A percentile compares a stretch with the other conserved stretches of the same genome.
phyloP scores from a whole-genome alignment of 1,140 invertebrate genomes.

The Archivesica marissinica region DNA sequence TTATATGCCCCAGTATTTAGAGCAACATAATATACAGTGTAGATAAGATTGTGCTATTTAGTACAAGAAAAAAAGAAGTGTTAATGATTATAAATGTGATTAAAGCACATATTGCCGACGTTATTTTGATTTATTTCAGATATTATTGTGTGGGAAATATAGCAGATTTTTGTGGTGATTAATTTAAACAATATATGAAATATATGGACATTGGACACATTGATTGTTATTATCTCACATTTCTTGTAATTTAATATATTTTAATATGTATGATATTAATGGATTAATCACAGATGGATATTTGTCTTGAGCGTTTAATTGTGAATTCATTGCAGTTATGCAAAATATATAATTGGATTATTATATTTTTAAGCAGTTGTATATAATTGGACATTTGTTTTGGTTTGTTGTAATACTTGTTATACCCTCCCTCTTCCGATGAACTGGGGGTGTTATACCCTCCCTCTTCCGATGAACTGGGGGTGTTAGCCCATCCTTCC shows the following conservation, averaged over 20 bases:
- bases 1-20: background rate
- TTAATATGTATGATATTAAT: too few species aligned
- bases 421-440: too few species aligned
- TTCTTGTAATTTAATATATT: conserved; percentile 12
- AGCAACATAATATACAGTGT: conserved; percentile 22
- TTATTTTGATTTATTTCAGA: conserved; percentile 12
- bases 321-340: too few species aligned
- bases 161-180: background rate
- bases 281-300: too few species aligned
- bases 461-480: too few species aligned
- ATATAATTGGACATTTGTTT: too few species aligned
- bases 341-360: too few species aligned
- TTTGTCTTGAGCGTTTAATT: too few species aligned
- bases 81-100: background rate
- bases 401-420: too few species aligned
- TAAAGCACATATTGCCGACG: background rate
- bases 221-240: conserved; percentile 5
- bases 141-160: background rate
- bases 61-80: conserved; percentile 1
- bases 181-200: background rate
- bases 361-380: too few species aligned
- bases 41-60: conserved; percentile 9
- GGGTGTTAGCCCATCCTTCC: too few species aligned
- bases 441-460: too few species aligned
- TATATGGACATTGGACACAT: background rate